Base-by-base conservation (phyloP, 2,113 vertebrate species). In the Pollachius pollachius region DNA sequence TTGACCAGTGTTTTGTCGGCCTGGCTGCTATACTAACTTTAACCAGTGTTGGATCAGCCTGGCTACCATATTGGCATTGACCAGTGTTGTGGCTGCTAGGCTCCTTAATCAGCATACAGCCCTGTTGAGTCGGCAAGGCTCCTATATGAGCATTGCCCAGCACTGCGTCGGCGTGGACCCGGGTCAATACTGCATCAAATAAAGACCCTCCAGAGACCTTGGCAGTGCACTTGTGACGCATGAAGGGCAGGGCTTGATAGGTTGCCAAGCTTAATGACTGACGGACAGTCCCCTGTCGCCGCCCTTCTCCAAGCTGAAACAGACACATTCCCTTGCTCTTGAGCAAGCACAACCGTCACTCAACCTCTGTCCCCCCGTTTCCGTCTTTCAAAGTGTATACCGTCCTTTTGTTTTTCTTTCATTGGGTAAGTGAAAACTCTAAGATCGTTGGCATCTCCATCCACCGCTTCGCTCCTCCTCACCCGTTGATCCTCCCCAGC, bases 101-200 rank as follows among this genome's bases (percentile, higher is more conserved):
- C 67, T 76, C 65, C 65, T 64, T 69, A 58, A 66, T 80, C 69
- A 83, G 64, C 69, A 80, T 76, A 25, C 67, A 74, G 19, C 67
- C 52, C 68, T 30, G 64, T 65, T 66, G 72, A 59, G 75, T 66
- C 60, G 70, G 59, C 60, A 2, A 16, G 41, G 57, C 66, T 76
- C 65, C 65, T 64, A 70, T 61, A 65, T 80, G 69, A 83, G 64
- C 69, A 80, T 76, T 30, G 68, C 30, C 73, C 23, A 83, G 62
- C 69, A 80, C 75, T 30, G 72, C 62, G 74, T 65, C 52, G 52
- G 54, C 54, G 62, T 57, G 58, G 5, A 17, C 17, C 56, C 69
- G 54, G 41, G 52, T 73, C 79, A 77, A 78, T 81, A 77, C 62
- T 48, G 57, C 78, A 69, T 78, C 73, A 72, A 73, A 65, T 41